These are phyloP conservation scores for Cecropterus lyciades DNA, from an alignment of 1,140 invertebrate species.

Conservation along the genomic window DNA sequence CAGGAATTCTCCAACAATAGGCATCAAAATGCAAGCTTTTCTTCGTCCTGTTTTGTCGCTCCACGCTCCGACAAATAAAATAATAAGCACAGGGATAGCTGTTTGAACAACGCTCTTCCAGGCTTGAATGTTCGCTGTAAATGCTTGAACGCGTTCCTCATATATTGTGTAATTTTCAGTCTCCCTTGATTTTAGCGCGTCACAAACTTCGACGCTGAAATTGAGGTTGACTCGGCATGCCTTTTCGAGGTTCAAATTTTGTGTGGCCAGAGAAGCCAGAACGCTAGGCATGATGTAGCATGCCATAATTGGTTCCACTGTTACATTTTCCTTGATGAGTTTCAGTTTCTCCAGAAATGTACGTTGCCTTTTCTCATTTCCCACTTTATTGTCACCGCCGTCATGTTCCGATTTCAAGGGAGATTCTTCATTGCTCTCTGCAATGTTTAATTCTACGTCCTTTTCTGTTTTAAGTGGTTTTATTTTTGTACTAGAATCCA, in stretches of 20 bases:
- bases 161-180: slow-evolving; percentile 89
- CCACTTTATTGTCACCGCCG: slow-evolving; percentile 36
- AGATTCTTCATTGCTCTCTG: slow-evolving; percentile 54
- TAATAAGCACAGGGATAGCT: slow-evolving; percentile 89
- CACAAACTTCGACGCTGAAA: slow-evolving; percentile 88
- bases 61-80: slow-evolving; percentile 92
- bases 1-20: slow-evolving; percentile 92
- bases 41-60: slow-evolving; percentile 89
- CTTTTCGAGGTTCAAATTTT: slow-evolving; percentile 94
- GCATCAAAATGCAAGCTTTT: slow-evolving; percentile 93
- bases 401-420: slow-evolving; percentile 54
- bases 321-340: slow-evolving; percentile 87
- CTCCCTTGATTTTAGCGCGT: slow-evolving; percentile 87
- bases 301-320: slow-evolving; percentile 91
- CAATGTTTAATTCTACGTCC: slow-evolving; percentile 45
- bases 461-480: slow-evolving; percentile 35
- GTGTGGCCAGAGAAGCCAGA: slow-evolving; percentile 89
- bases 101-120: slow-evolving; percentile 93
- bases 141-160: slow-evolving; percentile 89
- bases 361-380: slow-evolving; percentile 48
- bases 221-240: slow-evolving; percentile 92
- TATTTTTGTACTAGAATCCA: slow-evolving; percentile 24
- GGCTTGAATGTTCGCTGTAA: slow-evolving; percentile 89
- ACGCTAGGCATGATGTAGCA: slow-evolving; percentile 92
- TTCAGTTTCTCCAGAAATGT: slow-evolving; percentile 82